Percentiles rank a stretch among this genome's conserved stretches.
Evolutionary conservation across 2,113 vertebrate genomes (phyloP).

Genomic region (Probosciger aterrimus): DNA sequence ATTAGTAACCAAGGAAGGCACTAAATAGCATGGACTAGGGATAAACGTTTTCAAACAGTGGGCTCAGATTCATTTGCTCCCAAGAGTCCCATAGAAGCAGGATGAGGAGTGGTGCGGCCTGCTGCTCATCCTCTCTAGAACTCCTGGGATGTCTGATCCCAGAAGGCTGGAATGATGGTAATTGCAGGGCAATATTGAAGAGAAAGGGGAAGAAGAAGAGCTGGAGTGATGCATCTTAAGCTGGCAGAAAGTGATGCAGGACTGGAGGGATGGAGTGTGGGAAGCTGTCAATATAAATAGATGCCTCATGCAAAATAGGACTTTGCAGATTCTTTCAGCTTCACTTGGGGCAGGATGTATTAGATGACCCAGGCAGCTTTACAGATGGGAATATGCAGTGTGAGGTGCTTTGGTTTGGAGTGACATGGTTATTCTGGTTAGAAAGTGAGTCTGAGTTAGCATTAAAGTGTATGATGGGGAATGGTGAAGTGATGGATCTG

Average conservation of each 20-base stretch:
- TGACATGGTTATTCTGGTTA: background rate
- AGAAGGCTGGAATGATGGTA: background rate
- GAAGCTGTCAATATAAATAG: slow-evolving; percentile 24
- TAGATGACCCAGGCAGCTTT: background rate
- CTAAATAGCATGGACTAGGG: slow-evolving; percentile 19
- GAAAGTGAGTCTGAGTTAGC: background rate
- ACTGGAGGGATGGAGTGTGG: background rate
- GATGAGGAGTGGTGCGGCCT: background rate
- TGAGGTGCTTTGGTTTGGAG: background rate
- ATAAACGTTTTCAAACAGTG: background rate
- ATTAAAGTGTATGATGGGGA: accelerated
- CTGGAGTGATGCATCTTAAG: background rate
- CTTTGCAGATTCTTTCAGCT: background rate
- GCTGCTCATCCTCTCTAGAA: background rate
- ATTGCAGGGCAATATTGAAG: background rate
- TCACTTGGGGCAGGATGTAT: background rate
- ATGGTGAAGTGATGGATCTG: background rate
- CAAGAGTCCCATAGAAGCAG: background rate
- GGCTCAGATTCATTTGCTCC: slow-evolving; percentile 1
- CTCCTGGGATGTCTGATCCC: background rate
- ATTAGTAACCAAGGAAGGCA: slow-evolving; percentile 37
- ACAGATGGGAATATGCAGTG: background rate
- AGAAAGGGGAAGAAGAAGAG: background rate
- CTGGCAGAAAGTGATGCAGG: background rate
- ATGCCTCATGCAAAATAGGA: background rate